Percentiles rank a stretch among this genome's conserved stretches.
phyloP scores from a whole-genome alignment of 2,113 vertebrate genomes.

The Neotragus pygmaeus region DNA sequence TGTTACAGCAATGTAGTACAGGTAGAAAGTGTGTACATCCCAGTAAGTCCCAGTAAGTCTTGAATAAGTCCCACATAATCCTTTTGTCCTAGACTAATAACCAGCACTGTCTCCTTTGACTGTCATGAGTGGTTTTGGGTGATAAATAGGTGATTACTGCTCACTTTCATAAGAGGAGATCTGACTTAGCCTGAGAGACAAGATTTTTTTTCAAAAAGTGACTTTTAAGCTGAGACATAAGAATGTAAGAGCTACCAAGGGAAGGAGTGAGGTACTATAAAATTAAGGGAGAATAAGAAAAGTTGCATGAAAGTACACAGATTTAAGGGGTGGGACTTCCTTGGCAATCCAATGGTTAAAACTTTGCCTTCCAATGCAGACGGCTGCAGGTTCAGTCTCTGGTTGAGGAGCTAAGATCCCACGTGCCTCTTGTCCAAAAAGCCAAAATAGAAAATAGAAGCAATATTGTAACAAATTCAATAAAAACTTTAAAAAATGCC shows the following conservation, averaged over 20 bases:
- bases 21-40: background rate
- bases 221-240: background rate
- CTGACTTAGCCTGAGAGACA: background rate
- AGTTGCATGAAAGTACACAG: background rate
- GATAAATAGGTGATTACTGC: background rate
- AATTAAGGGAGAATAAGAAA: background rate
- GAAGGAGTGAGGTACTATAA: background rate
- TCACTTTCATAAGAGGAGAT: background rate
- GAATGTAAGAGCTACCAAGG: background rate
- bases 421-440: rapidly evolving
- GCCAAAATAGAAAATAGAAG: background rate
- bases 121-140: background rate
- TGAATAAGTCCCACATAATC: background rate
- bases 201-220: background rate
- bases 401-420: background rate
- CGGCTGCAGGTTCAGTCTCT: background rate
- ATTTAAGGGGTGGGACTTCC: background rate
- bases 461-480: background rate
- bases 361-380: background rate
- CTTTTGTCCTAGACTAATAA: background rate
- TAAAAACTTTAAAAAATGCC: background rate
- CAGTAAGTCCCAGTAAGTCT: background rate
- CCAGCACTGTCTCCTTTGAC: background rate
- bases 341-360: background rate
- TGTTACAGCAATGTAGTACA: background rate